Evolutionary conservation across 2,113 vertebrate species (phyloP), one percentile per base, ranked within the genome.

Genomic region (Alosa alosa): DNA sequence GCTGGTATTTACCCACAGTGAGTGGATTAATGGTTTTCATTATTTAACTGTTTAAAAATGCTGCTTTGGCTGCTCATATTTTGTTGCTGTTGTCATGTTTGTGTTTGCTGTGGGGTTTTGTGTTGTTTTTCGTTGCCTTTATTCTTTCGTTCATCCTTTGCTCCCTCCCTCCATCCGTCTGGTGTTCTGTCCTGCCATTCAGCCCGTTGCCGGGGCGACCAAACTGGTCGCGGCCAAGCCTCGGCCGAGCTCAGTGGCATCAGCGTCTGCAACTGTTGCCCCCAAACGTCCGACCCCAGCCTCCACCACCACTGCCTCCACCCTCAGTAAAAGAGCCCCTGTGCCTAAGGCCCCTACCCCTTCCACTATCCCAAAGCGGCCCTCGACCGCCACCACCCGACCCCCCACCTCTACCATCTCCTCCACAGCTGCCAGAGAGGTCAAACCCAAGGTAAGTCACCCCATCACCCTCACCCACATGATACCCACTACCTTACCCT

Each of bases 371-470:
- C 84, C 85, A 89, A 93, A 97, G 92, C 88, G 93, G 82, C 89
- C 93, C 45, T 41, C 92, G 39, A 81, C 87, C 85, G 57, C 92
- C 2, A 82, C 86, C 87, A 90, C 89, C 87, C 94, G 93, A 83
- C 89, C 88, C 75, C 25, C 87, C 7, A 81, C 91, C 39, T 82
- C 92, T 20, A n/a, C 90, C 84, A 50, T 90, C 10, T 49, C 87
- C 82, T 9, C 88, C 4, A 25, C 91, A 39, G 93, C 91, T 92
- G 94, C 86, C 50, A 92, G 88, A 45, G 94, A 95, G 22, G 15
- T 90, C 45, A 98, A 96, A 85, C 91, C 96, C 90, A 99, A 97
- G 97, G 97, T 99, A 92, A 96, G 96, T 89, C 17, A 47, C 6
- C 31, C 64, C 60, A 7, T 64, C 60, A 11, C 64, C 64, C 72